phyloP scores from a whole-genome alignment of 2,113 vertebrate genomes.

The Salvelinus alpinus region DNA sequence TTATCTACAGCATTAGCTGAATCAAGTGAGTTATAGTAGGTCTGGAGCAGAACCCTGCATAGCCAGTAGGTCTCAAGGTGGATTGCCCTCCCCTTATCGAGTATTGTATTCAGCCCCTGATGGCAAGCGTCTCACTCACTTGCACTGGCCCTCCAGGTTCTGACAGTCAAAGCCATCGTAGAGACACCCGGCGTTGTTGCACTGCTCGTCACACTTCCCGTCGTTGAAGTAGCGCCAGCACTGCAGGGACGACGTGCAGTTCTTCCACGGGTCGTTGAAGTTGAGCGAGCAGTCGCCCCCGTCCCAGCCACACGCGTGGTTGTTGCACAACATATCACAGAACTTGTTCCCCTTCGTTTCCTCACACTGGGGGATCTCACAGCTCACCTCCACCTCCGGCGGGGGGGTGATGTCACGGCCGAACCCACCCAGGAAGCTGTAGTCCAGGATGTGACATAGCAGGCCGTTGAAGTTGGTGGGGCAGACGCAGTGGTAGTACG shows the following conservation, averaged over 20 bases:
- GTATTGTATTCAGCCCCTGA: too few species aligned
- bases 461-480: conserved; percentile 89
- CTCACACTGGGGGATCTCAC: conserved; percentile 76
- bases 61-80: too few species aligned
- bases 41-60: too few species aligned
- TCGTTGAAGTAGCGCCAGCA: conserved; percentile 96
- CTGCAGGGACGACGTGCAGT: conserved; percentile 89
- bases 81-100: too few species aligned
- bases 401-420: conserved; percentile 82
- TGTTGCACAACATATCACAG: conserved; percentile 87
- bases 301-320: conserved; percentile 91
- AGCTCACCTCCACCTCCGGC: conserved; percentile 70
- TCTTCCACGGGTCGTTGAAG: conserved; percentile 94
- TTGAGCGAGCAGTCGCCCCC: conserved; percentile 96
- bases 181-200: conserved; percentile 87
- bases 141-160: conserved; percentile 88
- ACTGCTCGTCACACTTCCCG: conserved; percentile 88
- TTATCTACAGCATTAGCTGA: too few species aligned
- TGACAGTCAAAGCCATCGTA: conserved; percentile 98
- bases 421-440: conserved; percentile 76
- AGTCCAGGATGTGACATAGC: conserved; percentile 91
- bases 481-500: conserved; percentile 88
- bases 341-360: conserved; percentile 79
- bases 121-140: conserved; percentile 74
- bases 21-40: too few species aligned